Evolutionary conservation across 2,888 invertebrate genomes (phyloP).

Genomic region (Synanthedon myopaeformis): DNA sequence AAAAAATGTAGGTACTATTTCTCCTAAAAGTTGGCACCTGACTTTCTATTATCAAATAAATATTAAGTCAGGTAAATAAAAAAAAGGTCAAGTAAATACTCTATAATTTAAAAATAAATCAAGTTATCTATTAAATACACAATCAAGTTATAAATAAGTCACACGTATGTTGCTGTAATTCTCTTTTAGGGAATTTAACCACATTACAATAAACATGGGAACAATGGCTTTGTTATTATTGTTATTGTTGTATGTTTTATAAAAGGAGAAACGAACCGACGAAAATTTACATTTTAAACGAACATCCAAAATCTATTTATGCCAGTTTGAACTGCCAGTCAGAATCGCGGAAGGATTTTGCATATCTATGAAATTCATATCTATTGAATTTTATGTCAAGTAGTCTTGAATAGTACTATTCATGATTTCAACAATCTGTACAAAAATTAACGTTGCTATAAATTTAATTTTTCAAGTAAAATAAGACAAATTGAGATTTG

Average conservation of each 20-base stretch:
- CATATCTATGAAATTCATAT: background rate
- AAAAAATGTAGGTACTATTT: too few species aligned
- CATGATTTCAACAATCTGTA: background rate
- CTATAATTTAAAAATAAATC: too few species aligned
- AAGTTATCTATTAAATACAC: too few species aligned
- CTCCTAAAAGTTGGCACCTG: too few species aligned
- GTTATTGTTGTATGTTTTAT: background rate
- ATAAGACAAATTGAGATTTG: too few species aligned
- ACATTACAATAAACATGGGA: background rate
- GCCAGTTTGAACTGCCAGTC: background rate
- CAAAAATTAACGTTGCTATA: background rate
- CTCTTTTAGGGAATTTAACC: background rate
- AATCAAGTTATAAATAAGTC: too few species aligned
- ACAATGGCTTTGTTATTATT: background rate
- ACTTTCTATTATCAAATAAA: too few species aligned
- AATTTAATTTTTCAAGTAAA: too few species aligned
- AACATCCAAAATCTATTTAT: background rate
- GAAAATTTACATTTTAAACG: conserved; percentile 2
- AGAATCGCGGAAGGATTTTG: background rate
- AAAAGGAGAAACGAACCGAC: background rate
- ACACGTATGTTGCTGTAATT: too few species aligned
- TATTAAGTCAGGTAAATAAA: too few species aligned
- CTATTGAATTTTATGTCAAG: background rate
- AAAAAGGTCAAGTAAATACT: too few species aligned
- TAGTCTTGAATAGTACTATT: background rate